A percentile compares a stretch with the other conserved stretches of the same genome.
Evolutionary conservation across 2,113 vertebrate genomes (phyloP).

Genomic region (Scophthalmus maximus): DNA sequence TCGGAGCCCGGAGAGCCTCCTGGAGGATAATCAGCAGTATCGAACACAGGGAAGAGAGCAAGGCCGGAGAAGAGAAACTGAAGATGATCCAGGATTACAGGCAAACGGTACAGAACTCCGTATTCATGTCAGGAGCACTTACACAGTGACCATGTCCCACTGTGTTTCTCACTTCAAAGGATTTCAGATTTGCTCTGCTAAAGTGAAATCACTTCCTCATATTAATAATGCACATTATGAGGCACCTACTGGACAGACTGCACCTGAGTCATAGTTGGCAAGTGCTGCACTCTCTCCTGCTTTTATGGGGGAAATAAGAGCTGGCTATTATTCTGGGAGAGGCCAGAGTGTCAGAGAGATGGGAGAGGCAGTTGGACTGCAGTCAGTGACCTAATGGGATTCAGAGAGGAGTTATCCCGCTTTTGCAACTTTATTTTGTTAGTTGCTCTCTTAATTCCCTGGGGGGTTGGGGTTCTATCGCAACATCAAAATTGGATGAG

Average conservation of each 20-base stretch:
- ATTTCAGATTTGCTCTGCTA: conserved; percentile 10
- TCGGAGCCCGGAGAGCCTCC: conserved; percentile 97
- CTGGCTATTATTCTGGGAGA: conserved; percentile 63
- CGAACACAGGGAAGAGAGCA: conserved; percentile 98
- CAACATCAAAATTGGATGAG: background rate
- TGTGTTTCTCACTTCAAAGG: conserved; percentile 1
- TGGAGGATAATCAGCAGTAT: conserved; percentile 99
- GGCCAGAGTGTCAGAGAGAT: conserved; percentile 59
- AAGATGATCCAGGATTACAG: conserved; percentile 99
- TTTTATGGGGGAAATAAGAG: conserved; percentile 69
- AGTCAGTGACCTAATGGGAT: conserved; percentile 56
- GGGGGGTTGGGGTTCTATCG: background rate
- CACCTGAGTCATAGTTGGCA: conserved; percentile 67
- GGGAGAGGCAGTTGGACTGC: conserved; percentile 57
- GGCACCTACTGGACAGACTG: conserved; percentile 48
- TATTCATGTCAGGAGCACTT: conserved; percentile 1
- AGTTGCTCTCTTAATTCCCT: background rate
- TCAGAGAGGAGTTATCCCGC: conserved; percentile 42
- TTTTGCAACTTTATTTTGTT: conserved; percentile 29
- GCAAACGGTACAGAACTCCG: conserved; percentile 88
- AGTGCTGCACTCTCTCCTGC: conserved; percentile 20
- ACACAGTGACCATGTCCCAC: no score
- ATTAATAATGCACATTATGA: conserved; percentile 31
- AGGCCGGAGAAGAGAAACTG: conserved; percentile 95
- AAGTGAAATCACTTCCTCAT: conserved; percentile 18